Conservation (phyloP, 2,797 vertebrate species). For the Enteromius unitaeniatus region DNA sequence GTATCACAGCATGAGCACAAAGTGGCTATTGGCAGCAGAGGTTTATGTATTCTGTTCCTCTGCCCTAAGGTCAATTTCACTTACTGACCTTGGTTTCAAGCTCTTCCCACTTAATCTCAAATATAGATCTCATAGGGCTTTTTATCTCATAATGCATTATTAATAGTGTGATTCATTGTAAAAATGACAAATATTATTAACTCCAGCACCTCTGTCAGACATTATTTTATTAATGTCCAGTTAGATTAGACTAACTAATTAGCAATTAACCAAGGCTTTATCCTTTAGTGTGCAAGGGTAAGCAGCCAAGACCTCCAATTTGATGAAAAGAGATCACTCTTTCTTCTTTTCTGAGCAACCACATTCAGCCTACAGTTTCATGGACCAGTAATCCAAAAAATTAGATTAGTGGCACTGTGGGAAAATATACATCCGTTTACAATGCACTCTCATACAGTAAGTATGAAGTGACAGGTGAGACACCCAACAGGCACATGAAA, state of each 20-base stretch:
- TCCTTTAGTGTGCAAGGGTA: conserved; percentile 67
- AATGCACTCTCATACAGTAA: conserved; percentile 23
- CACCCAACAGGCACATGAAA: conserved; percentile 14
- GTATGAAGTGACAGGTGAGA: conserved; percentile 8
- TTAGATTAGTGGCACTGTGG: conserved; percentile 67
- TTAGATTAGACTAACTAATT: conserved; percentile 64
- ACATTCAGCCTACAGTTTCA: conserved; percentile 55
- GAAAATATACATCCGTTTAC: conserved; percentile 61
- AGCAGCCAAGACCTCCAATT: conserved; percentile 66
- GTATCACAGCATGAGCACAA: conserved; percentile 15
- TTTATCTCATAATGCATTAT: conserved; percentile 24
- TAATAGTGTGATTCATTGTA: conserved; percentile 40
- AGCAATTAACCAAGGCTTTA: conserved; percentile 60
- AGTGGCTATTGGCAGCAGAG: conserved; percentile 16
- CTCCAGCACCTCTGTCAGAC: conserved; percentile 68
- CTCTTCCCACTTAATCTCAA: conserved; percentile 10
- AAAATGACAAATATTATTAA: conserved; percentile 70
- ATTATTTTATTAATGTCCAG: conserved; percentile 63
- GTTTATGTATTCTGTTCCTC: conserved; percentile 37
- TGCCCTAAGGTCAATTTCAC: background rate
- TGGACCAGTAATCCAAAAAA: conserved; percentile 60
- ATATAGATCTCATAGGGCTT: conserved; percentile 6
- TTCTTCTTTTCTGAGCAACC: conserved; percentile 60
- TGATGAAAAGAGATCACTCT: conserved; percentile 68
- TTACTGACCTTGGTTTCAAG: conserved; percentile 2